Evolutionary conservation across 1,140 invertebrate genomes (phyloP), one percentile per base, ranked within the genome.

Genomic region (Brachionus rotundiformis): DNA sequence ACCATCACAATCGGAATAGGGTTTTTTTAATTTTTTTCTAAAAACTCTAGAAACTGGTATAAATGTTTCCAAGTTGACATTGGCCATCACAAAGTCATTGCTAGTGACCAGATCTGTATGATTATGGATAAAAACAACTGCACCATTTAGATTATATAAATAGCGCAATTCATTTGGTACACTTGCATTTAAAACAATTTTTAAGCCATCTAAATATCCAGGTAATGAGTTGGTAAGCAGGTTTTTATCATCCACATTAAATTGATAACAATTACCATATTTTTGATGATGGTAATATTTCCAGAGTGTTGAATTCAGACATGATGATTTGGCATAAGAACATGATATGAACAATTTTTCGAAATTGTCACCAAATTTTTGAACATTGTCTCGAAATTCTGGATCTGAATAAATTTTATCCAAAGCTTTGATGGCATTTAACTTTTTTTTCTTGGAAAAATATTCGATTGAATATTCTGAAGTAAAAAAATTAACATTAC

Each of bases 111-210:
- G n/a, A n/a, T 31, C 16, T 33, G 29, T 36, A 19, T 33, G 16
- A 3, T 68, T 36, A 68, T 68, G 63, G 16, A 68, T 68, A 7
- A 68, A 68, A n/a, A 68, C 31, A 39, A 68, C 33, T n/a, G 63
- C 63, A 16, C 63, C 63, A 19, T 36, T 33, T 36, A 11, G 11
- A 10, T 36, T 11, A 68, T 33, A 16, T 8, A 33, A 16, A 63
- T 29, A n/a, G n/a, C 25, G 25, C 6, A 63, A 13, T 63, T 63
- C 61, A 7, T 29, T 36, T 36, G 63, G 16, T n/a, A 68, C 16
- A 8, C 16, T 33, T n/a, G 19, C 16, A 36, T 68, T 33, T 68
- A 68, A 16, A 3, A 19, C 11, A 5, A 68, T 36, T 19, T 33
- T n/a, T 7, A 68, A 8, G 0, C 29, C 29, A n/a, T 33, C 36